Evolutionary conservation across 2,888 invertebrate species (phyloP).

Genomic region (Antheraea assamensis): DNA sequence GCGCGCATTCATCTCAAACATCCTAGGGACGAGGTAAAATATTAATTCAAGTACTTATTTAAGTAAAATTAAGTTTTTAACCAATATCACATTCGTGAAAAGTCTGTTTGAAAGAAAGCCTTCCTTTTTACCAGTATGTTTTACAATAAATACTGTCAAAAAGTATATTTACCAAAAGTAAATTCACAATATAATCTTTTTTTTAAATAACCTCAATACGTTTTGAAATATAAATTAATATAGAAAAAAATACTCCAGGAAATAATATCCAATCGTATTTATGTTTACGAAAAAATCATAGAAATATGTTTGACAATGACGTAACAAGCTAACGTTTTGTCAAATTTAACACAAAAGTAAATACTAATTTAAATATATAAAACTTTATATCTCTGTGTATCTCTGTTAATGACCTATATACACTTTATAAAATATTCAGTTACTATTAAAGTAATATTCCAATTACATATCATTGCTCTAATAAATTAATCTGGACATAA

Average conservation of each 20-base stretch:
- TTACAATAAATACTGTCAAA: not conserved
- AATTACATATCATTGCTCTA: not conserved
- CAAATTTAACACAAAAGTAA: not conserved
- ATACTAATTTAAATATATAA: too few species aligned
- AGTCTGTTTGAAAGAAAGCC: not conserved
- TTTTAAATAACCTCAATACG: too few species aligned
- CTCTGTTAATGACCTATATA: too few species aligned
- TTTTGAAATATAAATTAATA: too few species aligned
- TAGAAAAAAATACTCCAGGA: too few species aligned
- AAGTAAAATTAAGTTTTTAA: not conserved
- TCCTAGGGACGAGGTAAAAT: constrained; percentile 75
- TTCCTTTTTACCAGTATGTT: not conserved
- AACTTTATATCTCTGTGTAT: too few species aligned
- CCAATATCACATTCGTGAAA: not conserved
- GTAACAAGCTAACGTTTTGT: not conserved
- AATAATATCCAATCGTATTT: too few species aligned
- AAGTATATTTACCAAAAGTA: too few species aligned
- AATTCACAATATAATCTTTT: too few species aligned
- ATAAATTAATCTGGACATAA: too few species aligned
- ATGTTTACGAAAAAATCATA: too few species aligned
- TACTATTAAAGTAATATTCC: not conserved
- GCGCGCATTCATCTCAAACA: constrained; percentile 61
- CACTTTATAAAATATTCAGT: not conserved
- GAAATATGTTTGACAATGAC: not conserved
- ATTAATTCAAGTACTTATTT: not conserved